Conservation (phyloP, 37 sponge, comb jelly and placozoan species). For the Ephydatia muelleri region DNA sequence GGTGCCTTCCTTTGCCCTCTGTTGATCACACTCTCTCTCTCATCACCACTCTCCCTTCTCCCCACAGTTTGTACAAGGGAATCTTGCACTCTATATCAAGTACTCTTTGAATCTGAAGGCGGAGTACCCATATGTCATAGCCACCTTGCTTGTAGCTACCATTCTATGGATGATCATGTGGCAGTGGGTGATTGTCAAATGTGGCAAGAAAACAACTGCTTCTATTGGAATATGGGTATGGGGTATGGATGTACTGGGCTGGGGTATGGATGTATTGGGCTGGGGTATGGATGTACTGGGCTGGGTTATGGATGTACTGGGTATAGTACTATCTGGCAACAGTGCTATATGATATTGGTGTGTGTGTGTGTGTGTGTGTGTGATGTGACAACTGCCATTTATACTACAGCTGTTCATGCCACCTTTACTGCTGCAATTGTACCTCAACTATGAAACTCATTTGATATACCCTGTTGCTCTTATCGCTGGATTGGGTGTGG, state of each 20-base stretch:
- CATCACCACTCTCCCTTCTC: neutral
- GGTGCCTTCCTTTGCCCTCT: slow-evolving; percentile 18
- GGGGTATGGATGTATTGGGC: neutral
- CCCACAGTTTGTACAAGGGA: slow-evolving; percentile 72
- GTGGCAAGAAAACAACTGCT: slow-evolving; percentile 80
- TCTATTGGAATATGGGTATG: slow-evolving; percentile 57
- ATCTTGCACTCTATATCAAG: slow-evolving; percentile 70
- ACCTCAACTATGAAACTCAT: slow-evolving; percentile 23
- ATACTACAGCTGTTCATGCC: slow-evolving; percentile 28
- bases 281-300: neutral
- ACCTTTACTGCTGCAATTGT: slow-evolving; percentile 25
- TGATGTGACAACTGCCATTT: neutral
- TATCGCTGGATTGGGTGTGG: slow-evolving; percentile 63
- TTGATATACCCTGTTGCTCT: slow-evolving; percentile 42
- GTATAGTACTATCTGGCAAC: no score
- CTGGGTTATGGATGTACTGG: neutral
- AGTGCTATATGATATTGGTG: no score
- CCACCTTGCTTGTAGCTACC: slow-evolving; percentile 44
- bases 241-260: no score
- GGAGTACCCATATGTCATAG: slow-evolving; percentile 78
- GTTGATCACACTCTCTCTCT: neutral
- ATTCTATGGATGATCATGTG: slow-evolving; percentile 73
- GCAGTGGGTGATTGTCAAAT: slow-evolving; percentile 62
- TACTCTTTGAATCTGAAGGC: slow-evolving; percentile 55
- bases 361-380: no score